These are phyloP conservation scores for Laticauda laticaudata DNA, from an alignment of 2,113 vertebrate species.

Conservation along the genomic window DNA sequence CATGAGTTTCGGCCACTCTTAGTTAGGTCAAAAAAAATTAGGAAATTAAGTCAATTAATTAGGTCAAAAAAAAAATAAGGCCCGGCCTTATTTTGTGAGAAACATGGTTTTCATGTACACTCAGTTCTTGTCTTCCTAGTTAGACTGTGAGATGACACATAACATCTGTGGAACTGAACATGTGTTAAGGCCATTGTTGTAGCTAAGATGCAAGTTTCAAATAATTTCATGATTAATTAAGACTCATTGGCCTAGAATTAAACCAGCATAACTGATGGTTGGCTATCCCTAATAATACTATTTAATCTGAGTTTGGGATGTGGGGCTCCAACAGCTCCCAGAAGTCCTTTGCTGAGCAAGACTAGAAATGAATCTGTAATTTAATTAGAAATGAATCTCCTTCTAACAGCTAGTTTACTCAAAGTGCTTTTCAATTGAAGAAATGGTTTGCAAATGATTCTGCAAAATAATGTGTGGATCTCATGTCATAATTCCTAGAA, in stretches of 20 bases:
- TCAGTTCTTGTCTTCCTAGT: background rate
- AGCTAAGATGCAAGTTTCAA: background rate
- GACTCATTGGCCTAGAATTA: background rate
- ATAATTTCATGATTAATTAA: background rate
- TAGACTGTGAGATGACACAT: background rate
- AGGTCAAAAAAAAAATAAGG: too few species aligned
- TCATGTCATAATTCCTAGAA: background rate
- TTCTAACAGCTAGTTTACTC: background rate
- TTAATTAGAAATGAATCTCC: too few species aligned
- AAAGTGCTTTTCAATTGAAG: background rate
- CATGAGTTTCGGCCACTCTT: too few species aligned
- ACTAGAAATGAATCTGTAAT: background rate
- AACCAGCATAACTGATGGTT: background rate
- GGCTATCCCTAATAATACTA: background rate
- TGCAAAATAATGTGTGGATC: background rate
- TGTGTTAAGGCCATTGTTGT: background rate
- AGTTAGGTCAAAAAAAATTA: too few species aligned
- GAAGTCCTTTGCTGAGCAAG: too few species aligned
- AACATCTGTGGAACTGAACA: background rate
- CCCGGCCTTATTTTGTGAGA: too few species aligned
- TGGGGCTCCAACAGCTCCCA: background rate
- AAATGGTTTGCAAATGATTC: background rate
- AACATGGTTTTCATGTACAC: background rate
- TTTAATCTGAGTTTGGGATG: background rate
- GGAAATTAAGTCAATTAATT: too few species aligned